Percentiles rank a stretch among this genome's conserved stretches.
phyloP scores from a whole-genome alignment of 1,140 invertebrate genomes.

The Orussus abietinus region DNA sequence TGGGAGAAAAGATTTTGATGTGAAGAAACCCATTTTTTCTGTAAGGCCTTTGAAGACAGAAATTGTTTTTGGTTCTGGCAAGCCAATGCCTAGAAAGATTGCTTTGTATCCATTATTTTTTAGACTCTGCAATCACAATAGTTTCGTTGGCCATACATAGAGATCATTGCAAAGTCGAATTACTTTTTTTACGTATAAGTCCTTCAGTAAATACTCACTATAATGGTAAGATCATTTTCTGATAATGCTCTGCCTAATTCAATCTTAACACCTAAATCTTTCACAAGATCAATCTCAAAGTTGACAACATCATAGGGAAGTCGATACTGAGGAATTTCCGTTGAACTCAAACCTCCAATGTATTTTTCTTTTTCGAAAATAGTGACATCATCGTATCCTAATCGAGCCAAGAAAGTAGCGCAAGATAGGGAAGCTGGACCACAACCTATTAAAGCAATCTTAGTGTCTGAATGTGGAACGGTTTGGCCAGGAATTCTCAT shows the following conservation, averaged over 20 bases:
- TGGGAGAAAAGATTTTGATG: conserved; percentile 92
- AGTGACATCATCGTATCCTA: conserved; percentile 88
- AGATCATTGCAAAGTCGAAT: background rate
- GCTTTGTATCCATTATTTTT: conserved; percentile 68
- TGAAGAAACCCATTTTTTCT: conserved; percentile 84
- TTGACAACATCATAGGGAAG: conserved; percentile 88
- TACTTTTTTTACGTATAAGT: too few relatives aligned
- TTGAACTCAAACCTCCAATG: conserved; percentile 86
- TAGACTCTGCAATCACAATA: conserved; percentile 57
- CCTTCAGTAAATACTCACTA: conserved; percentile 55
- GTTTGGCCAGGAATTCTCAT: conserved; percentile 66
- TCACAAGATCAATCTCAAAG: conserved; percentile 89
- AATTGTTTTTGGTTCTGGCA: conserved; percentile 83
- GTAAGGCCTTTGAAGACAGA: conserved; percentile 78
- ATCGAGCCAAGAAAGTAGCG: conserved; percentile 87
- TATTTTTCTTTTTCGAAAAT: conserved; percentile 89
- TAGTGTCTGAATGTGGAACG: conserved; percentile 62
- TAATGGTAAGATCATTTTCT: conserved; percentile 66
- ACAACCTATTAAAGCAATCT: conserved; percentile 89
- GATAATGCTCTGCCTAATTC: conserved; percentile 62
- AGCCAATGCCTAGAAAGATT: conserved; percentile 91
- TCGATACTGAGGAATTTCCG: conserved; percentile 96
- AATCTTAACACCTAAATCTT: conserved; percentile 90
- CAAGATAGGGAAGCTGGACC: conserved; percentile 97
- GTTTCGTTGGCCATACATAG: background rate